Conservation (phyloP, 2,888 invertebrate species). For the Plebejus argus region DNA sequence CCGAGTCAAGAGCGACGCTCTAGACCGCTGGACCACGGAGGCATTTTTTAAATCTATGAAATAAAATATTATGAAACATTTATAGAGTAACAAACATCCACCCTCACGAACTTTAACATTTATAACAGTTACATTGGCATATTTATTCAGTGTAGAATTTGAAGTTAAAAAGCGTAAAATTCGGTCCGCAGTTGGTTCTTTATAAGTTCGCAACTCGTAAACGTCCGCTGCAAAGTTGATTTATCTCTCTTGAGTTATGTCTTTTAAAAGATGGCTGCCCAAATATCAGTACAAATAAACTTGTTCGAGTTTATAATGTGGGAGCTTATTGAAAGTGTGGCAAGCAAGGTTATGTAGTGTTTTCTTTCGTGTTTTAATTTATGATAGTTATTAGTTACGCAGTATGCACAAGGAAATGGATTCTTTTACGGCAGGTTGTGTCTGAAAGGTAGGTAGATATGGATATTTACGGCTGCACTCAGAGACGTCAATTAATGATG, state of each 20-base stretch:
- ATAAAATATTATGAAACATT: too few species aligned
- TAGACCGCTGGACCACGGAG: too few species aligned
- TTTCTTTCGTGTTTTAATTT: too few species aligned
- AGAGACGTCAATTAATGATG: too few species aligned
- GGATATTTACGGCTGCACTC: too few species aligned
- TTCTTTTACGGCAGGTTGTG: too few species aligned
- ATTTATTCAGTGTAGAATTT: background rate
- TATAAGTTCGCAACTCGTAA: slow-evolving; percentile 35
- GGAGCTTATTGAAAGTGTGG: background rate
- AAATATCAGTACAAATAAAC: slow-evolving; percentile 24
- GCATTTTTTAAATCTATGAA: too few species aligned
- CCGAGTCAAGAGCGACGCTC: too few species aligned
- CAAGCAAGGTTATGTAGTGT: too few species aligned
- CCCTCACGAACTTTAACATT: background rate
- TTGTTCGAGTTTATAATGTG: slow-evolving; percentile 20
- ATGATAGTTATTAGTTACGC: too few species aligned
- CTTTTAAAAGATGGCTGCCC: slow-evolving; percentile 6
- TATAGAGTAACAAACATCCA: background rate
- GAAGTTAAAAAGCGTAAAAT: background rate
- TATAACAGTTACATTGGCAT: background rate
- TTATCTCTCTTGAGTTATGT: slow-evolving; percentile 23
- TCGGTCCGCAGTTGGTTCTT: slow-evolving; percentile 20
- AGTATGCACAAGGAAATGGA: too few species aligned
- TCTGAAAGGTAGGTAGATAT: too few species aligned
- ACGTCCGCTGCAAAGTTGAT: slow-evolving; percentile 11